These are phyloP conservation scores for Chymomyza amoena DNA, from an alignment of 2,888 invertebrate species.

Conservation along the genomic window DNA sequence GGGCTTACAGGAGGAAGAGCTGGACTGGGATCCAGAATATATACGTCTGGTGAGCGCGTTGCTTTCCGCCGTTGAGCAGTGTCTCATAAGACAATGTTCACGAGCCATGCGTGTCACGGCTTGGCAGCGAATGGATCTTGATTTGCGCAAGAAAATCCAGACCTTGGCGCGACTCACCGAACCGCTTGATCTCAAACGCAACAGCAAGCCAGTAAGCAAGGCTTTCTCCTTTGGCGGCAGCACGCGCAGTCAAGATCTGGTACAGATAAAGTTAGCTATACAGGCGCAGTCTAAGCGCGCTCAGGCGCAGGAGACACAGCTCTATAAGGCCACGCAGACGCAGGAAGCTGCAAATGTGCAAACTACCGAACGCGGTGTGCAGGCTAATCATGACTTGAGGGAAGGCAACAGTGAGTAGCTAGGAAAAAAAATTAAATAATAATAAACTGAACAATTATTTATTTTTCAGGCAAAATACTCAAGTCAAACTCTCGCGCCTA, in stretches of 20 bases:
- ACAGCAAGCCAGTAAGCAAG: constrained; percentile 72
- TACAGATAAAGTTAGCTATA: constrained; percentile 78
- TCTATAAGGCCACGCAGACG: constrained; percentile 77
- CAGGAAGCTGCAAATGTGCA: constrained; percentile 66
- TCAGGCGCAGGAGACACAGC: constrained; percentile 75
- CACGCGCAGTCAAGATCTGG: constrained; percentile 78
- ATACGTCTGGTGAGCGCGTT: constrained; percentile 83
- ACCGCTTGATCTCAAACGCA: constrained; percentile 75
- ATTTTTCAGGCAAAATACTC: constrained; percentile 68
- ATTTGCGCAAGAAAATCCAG: constrained; percentile 83
- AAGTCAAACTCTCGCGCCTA: constrained; percentile 76
- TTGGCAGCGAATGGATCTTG: constrained; percentile 83
- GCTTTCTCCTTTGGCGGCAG: constrained; percentile 77
- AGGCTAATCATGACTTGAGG: constrained; percentile 73
- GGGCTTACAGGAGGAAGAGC: constrained; percentile 77
- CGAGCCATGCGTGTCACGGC: constrained; percentile 83
- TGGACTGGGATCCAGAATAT: constrained; percentile 81
- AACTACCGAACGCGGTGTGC: constrained; percentile 74
- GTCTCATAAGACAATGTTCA: constrained; percentile 85
- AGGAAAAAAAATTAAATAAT: background rate
- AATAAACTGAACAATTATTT: background rate
- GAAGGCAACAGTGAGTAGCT: constrained; percentile 69
- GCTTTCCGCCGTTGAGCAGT: constrained; percentile 84
- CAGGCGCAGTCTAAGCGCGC: constrained; percentile 78
- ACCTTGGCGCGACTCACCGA: constrained; percentile 81